These are phyloP conservation scores for Drosophila athabasca DNA, from an alignment of 1,140 invertebrate genomes.

Conservation along the genomic window DNA sequence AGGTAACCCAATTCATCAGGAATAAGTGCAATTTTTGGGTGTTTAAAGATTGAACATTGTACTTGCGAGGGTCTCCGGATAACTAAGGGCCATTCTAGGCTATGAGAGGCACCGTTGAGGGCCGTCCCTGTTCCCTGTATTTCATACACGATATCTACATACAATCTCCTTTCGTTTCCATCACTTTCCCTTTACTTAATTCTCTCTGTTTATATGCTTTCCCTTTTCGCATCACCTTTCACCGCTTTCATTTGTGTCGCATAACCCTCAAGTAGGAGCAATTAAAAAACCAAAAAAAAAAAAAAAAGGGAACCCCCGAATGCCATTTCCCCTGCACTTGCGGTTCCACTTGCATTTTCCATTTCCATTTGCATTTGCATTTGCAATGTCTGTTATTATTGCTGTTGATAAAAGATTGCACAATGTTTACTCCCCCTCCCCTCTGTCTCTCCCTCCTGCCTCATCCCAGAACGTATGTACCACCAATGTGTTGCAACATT, in stretches of 20 bases:
- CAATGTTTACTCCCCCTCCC: conserved; percentile 60
- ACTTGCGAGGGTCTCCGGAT: too few relatives aligned
- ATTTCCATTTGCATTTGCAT: conserved; percentile 40
- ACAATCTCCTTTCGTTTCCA: too few relatives aligned
- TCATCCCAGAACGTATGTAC: background rate
- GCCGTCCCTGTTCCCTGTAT: too few relatives aligned
- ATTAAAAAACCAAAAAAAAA: conserved; percentile 46
- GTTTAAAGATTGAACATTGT: too few relatives aligned
- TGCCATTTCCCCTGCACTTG: background rate
- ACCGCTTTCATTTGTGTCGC: background rate
- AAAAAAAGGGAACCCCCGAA: conserved; percentile 11
- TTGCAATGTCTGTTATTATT: conserved; percentile 60
- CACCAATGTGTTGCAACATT: conserved; percentile 59
- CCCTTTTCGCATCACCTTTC: conserved; percentile 1
- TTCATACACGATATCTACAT: too few relatives aligned
- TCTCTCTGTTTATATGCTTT: too few relatives aligned
- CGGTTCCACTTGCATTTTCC: conserved; percentile 11
- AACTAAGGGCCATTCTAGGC: too few relatives aligned
- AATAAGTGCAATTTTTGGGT: too few relatives aligned
- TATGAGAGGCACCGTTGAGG: too few relatives aligned
- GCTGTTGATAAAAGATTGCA: conserved; percentile 79
- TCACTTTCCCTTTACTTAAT: too few relatives aligned
- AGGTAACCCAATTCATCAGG: too few relatives aligned
- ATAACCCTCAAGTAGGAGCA: conserved; percentile 46
- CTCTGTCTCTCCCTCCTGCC: too few relatives aligned